Evolutionary conservation across 2,113 vertebrate genomes (phyloP), one percentile per base, ranked within the genome.

Genomic region (Hucho hucho): DNA sequence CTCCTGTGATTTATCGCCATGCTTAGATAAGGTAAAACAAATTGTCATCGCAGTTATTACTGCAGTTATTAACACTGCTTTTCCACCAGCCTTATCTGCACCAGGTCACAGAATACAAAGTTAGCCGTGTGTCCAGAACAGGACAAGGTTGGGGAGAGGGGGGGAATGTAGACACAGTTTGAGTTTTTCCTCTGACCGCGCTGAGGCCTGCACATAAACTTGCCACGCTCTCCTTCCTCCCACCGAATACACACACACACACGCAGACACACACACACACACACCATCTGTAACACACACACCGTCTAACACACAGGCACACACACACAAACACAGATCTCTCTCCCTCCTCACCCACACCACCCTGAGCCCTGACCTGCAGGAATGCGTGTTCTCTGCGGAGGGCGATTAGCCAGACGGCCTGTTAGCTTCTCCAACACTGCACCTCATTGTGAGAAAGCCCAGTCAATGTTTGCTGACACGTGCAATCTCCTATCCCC

Each of bases 391-490:
- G 79, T 69, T 83, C 84, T 91, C 78, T 80, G 64, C 59, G 75
- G 83, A 91, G 84, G 79, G 85, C 70, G 83, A 87, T 89, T 89
- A 86, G 87, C 83, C 46, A 78, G 81, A 72, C 86, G 22, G 77
- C 83, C 85, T 87, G 83, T 86, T 83, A 72, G 78, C 80, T 87
- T 72, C 81, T 83, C 81, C 84, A 80, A 85, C 80, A 85, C 87
- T 87, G 83, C 82, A 91, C 76, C 90, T 91, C 87, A 89, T 88
- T 85, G 88, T 90, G 86, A 91, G 89, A 90, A 90, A 90, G 78
- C 84, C 87, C 84, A 89, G 84, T 88, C 88, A 91, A 87, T 92
- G 90, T 93, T 92, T 92, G 88, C 87, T 84, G 87, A 89, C 87
- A 89, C 85, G 86, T 86, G 81, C 87, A 89, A 89, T 93, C 90